Percentiles rank a stretch among this genome's conserved stretches.
Evolutionary conservation across 2,888 invertebrate species (phyloP).

Genomic region (Thelaira solivaga): DNA sequence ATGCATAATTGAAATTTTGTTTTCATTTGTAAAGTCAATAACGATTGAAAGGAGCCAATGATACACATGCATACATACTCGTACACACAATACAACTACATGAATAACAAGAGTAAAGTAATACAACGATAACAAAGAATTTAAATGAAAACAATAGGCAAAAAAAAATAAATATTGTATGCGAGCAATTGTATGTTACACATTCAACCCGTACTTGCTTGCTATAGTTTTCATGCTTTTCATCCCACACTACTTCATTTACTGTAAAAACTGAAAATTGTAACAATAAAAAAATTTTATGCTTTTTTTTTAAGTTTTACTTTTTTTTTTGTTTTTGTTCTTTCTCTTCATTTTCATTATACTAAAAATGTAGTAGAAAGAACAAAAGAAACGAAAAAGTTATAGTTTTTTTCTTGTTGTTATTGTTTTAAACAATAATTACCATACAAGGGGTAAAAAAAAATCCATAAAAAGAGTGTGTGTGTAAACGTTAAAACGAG

Average conservation of each 20-base stretch:
- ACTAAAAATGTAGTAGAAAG: slow-evolving; percentile 3
- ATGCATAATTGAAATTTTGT: slow-evolving; percentile 56
- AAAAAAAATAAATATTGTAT: slow-evolving; percentile 4
- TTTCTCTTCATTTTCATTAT: slow-evolving; percentile 11
- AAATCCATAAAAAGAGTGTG: not conserved
- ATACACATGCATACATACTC: not conserved
- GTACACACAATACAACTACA: not conserved
- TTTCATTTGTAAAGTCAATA: slow-evolving; percentile 57
- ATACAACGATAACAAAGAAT: slow-evolving; percentile 16
- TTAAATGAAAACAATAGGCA: slow-evolving; percentile 33
- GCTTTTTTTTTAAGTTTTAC: not conserved
- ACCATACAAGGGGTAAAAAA: slow-evolving; percentile 41
- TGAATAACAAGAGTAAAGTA: not conserved
- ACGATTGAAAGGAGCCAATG: not conserved
- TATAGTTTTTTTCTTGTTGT: slow-evolving; percentile 13
- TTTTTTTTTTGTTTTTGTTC: not conserved
- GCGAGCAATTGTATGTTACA: not conserved
- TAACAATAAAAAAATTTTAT: slow-evolving; percentile 52
- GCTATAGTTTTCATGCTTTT: not conserved
- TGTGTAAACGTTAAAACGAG: not conserved
- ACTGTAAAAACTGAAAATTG: slow-evolving; percentile 37
- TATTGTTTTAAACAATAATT: slow-evolving; percentile 46
- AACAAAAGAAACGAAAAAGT: slow-evolving; percentile 28
- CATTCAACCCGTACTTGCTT: not conserved
- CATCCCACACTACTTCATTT: not conserved